A percentile compares a stretch with the other conserved stretches of the same genome.
Conservation (phyloP, 2,888 invertebrate genomes). For the Mesoligia furuncula region DNA sequence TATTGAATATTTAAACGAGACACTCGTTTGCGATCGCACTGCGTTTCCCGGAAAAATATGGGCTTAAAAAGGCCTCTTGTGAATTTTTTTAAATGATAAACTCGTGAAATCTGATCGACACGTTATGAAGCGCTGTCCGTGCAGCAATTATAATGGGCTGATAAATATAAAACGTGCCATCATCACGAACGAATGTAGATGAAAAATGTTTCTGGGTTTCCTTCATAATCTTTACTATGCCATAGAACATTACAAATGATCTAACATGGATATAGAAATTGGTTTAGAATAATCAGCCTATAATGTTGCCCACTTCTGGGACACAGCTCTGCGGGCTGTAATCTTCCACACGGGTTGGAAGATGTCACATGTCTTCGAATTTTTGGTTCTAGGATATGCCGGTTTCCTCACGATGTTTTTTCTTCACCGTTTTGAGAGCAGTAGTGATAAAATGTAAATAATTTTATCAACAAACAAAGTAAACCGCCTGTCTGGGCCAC, state of each 20-base stretch:
- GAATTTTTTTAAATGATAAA: not conserved
- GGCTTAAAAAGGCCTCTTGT: not conserved
- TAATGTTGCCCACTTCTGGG: no score
- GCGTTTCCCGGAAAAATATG: slow-evolving; percentile 23
- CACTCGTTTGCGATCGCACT: slow-evolving; percentile 3
- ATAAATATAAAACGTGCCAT: not conserved
- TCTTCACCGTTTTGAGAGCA: no score
- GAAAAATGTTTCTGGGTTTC: not conserved
- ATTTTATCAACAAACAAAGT: no score
- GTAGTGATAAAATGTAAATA: no score
- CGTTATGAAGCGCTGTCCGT: not conserved
- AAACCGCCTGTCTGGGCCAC: no score
- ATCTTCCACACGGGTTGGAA: no score
- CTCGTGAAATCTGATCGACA: not conserved
- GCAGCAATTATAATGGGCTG: not conserved
- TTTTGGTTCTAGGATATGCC: no score
- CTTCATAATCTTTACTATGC: no score
- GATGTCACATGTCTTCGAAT: no score
- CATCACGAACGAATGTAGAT: not conserved
- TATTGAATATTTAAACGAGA: slow-evolving; percentile 21
- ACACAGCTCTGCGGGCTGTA: no score
- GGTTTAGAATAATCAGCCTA: no score
- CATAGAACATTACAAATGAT: not conserved
- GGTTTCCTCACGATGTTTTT: no score
- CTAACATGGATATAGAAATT: not conserved